Percentiles rank a stretch among this genome's conserved stretches.
Evolutionary conservation across 2,888 invertebrate species (phyloP).

Genomic region (Dicranocentrus wangi): DNA sequence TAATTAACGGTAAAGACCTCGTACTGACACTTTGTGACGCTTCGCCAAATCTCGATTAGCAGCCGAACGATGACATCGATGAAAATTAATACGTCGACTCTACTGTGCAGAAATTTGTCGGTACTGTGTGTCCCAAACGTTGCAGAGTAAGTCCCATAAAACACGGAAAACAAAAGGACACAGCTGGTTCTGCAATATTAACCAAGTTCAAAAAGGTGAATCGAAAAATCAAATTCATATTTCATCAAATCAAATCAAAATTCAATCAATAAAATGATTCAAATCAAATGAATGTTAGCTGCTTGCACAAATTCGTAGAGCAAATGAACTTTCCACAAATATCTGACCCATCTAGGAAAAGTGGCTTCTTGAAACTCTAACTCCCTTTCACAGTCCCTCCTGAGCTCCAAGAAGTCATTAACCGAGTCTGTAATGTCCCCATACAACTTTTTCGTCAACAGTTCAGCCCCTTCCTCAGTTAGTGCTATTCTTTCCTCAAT

Average conservation of each 20-base stretch:
- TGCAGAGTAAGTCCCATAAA: conserved; percentile 43
- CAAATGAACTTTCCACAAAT: conserved; percentile 43
- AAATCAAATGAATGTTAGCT: not conserved
- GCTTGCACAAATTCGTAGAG: conserved; percentile 46
- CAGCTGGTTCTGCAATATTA: conserved; percentile 16
- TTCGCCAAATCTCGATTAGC: conserved; percentile 41
- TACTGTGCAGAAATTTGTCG: not conserved
- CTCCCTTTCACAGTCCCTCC: conserved; percentile 41
- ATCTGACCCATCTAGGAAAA: conserved; percentile 28
- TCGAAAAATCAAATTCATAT: not conserved
- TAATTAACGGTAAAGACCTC: conserved; percentile 56
- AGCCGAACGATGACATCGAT: conserved; percentile 47
- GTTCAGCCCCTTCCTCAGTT: conserved; percentile 8
- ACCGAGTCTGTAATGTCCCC: conserved; percentile 16
- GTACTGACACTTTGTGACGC: conserved; percentile 49
- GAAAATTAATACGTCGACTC: conserved; percentile 35
- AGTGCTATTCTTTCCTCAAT: not conserved
- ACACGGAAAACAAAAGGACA: conserved; percentile 13
- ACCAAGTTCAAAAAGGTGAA: not conserved
- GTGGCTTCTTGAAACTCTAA: conserved; percentile 35
- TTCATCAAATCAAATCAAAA: not conserved
- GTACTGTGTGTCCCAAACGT: conserved; percentile 31
- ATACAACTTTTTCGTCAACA: conserved; percentile 4
- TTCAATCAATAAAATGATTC: not conserved
- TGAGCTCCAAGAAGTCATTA: conserved; percentile 3